A percentile compares a stretch with the other conserved stretches of the same genome.
Evolutionary conservation across 1,140 invertebrate genomes (phyloP).

Genomic region (Phortica variegata): DNA sequence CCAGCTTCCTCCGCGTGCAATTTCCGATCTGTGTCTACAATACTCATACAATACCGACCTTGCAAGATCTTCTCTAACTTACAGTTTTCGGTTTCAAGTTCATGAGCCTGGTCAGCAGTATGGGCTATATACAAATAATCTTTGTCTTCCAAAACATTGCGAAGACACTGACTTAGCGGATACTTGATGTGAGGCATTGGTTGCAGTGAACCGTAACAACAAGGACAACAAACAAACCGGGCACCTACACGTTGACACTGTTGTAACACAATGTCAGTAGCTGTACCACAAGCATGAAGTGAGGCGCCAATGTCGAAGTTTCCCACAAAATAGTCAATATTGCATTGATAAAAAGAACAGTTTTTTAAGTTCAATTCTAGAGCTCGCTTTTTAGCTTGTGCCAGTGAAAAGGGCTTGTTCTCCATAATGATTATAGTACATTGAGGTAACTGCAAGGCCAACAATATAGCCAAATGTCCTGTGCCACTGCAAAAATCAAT

Average conservation of each 20-base stretch:
- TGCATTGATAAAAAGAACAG: constrained; percentile 80
- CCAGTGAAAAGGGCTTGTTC: constrained; percentile 87
- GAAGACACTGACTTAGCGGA: constrained; percentile 67
- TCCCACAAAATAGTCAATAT: constrained; percentile 80
- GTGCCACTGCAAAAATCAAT: constrained; percentile 95
- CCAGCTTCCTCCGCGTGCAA: constrained; percentile 71
- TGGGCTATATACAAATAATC: constrained; percentile 83
- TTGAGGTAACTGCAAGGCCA: constrained; percentile 77
- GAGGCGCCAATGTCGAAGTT: constrained; percentile 81
- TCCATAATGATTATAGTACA: constrained; percentile 82
- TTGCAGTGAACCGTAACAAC: constrained; percentile 89
- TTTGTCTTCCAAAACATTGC: constrained; percentile 59
- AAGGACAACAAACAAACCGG: constrained; percentile 88
- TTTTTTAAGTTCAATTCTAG: constrained; percentile 71
- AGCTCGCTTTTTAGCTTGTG: constrained; percentile 72
- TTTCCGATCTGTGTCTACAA: constrained; percentile 85
- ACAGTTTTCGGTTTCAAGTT: constrained; percentile 65
- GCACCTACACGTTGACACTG: constrained; percentile 76
- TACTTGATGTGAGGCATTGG: constrained; percentile 69
- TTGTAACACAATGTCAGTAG: constrained; percentile 88
- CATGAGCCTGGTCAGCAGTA: constrained; percentile 82
- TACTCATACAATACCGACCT: constrained; percentile 79
- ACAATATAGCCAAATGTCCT: constrained; percentile 86
- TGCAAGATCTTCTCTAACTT: constrained; percentile 66
- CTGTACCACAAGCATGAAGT: constrained; percentile 91